These are phyloP conservation scores for Glyphotaelius pellucidus DNA, from an alignment of 2,888 invertebrate genomes.

Conservation along the genomic window DNA sequence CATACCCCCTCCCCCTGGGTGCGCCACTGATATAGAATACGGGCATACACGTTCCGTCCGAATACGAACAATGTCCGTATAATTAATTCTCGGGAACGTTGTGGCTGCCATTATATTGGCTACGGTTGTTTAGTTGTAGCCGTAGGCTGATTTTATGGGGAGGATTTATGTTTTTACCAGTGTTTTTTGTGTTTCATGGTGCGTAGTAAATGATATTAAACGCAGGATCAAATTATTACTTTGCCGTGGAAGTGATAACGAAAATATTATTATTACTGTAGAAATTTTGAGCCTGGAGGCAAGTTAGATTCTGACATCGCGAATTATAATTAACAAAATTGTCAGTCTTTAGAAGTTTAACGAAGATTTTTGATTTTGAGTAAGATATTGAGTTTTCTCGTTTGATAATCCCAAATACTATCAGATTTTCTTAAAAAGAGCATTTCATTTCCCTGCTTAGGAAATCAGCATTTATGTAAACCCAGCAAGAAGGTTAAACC, in stretches of 20 bases:
- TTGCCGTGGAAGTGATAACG: background rate
- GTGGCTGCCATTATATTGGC: background rate
- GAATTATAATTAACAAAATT: background rate
- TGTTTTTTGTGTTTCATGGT: background rate
- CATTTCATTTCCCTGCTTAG: background rate
- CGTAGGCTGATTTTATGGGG: background rate
- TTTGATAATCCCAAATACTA: too few species aligned
- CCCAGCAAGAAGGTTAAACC: background rate
- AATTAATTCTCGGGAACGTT: constrained; percentile 22
- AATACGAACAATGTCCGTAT: background rate
- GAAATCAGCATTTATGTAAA: background rate
- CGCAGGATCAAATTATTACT: background rate
- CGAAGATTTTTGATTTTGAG: background rate
- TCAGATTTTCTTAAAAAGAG: background rate
- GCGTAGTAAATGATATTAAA: background rate
- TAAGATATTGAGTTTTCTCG: background rate
- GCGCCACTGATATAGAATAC: background rate
- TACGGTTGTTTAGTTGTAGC: background rate
- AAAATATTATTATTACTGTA: background rate
- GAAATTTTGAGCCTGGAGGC: background rate
- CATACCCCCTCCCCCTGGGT: too few species aligned
- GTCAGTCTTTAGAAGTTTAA: background rate
- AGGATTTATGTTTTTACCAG: background rate
- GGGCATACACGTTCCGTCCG: constrained; percentile 27
- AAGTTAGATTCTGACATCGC: background rate